Evolutionary conservation across 2,797 vertebrate species (phyloP).

Genomic region (Valencia hispanica): DNA sequence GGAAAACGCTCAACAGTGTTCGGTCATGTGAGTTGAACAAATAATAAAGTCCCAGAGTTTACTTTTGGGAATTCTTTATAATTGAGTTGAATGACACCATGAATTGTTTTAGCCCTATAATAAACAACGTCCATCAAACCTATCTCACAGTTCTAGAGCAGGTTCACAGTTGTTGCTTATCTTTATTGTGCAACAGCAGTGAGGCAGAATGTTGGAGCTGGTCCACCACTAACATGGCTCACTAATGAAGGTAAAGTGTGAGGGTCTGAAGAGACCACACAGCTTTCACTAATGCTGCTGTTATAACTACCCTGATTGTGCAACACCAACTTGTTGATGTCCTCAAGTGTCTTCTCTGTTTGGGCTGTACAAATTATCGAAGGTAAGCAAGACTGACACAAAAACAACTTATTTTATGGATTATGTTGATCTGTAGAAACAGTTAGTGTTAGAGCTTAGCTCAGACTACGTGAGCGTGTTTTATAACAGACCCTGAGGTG

Average conservation of each 20-base stretch:
- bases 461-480: conserved; percentile 40
- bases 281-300: not conserved
- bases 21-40: not conserved
- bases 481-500: conserved; percentile 51
- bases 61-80: not conserved
- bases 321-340: not conserved
- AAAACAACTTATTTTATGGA: not conserved
- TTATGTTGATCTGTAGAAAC: not conserved
- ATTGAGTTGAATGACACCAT: not conserved
- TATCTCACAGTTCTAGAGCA: not conserved
- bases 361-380: not conserved
- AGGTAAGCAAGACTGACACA: not conserved
- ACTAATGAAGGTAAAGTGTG: not conserved
- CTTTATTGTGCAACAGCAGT: not conserved
- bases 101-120: not conserved
- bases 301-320: not conserved
- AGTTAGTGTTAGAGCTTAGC: conserved; percentile 1
- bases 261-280: not conserved
- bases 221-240: not conserved
- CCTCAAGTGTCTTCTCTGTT: not conserved
- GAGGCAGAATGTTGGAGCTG: not conserved
- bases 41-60: not conserved
- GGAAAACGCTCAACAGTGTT: not conserved
- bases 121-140: not conserved
- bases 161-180: not conserved